These are phyloP conservation scores for Oryctolagus cuniculus DNA, from an alignment of 2,113 vertebrate species.

Conservation along the genomic window mOryCun1.1 NC_091436.1:103334501-103335000, in stretches of 20 bases:
- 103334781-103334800: too few relatives aligned
- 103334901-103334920: too few relatives aligned
- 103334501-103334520: not conserved
- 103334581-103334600: not conserved
- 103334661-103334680: not conserved
- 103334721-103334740: conserved; percentile 7
- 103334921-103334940: too few relatives aligned
- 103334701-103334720: conserved; percentile 28
- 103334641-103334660: not conserved
- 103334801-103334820: too few relatives aligned
- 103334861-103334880: too few relatives aligned
- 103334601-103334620: conserved; percentile 21
- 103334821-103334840: too few relatives aligned
- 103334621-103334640: not conserved
- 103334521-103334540: conserved; percentile 16
- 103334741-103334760: not conserved
- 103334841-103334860: too few relatives aligned
- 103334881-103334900: too few relatives aligned
- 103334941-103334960: too few relatives aligned
- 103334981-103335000: too few relatives aligned
- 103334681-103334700: not conserved
- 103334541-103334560: not conserved
- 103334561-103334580: not conserved
- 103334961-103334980: too few relatives aligned
- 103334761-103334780: too few relatives aligned